Conservation (phyloP, 2,797 vertebrate genomes). For the Gobionotothen gibberifrons region DNA sequence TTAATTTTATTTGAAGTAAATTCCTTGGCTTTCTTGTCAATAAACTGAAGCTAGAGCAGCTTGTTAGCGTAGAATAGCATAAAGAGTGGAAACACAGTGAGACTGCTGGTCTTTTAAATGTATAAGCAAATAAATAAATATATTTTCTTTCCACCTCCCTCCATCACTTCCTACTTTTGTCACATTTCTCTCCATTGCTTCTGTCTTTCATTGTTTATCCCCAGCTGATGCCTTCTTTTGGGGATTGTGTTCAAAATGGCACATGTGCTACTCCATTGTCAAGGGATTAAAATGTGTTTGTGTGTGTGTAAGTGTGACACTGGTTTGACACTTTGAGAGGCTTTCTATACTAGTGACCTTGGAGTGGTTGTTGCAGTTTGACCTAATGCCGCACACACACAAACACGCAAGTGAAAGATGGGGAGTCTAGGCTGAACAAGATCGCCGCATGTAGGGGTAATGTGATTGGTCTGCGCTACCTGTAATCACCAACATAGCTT, state of each 20-base stretch:
- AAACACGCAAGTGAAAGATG: conserved; percentile 52
- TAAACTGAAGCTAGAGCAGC: background rate
- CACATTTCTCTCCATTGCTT: conserved; percentile 28
- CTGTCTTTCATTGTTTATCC: conserved; percentile 36
- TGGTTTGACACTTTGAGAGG: conserved; percentile 21
- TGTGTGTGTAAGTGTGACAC: conserved; percentile 22
- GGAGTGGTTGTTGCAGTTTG: conserved; percentile 38
- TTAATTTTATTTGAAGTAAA: background rate
- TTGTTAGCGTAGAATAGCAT: background rate
- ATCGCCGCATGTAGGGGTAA: conserved; percentile 44
- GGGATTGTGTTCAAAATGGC: conserved; percentile 45
- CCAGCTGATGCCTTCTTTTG: conserved; percentile 31
- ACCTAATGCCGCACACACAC: conserved; percentile 33
- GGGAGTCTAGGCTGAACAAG: conserved; percentile 20
- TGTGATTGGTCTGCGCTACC: conserved; percentile 55
- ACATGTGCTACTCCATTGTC: conserved; percentile 36
- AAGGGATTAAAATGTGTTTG: conserved; percentile 39
- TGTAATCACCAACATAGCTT: conserved; percentile 67
- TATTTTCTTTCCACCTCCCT: conserved; percentile 7
- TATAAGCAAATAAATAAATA: too few relatives aligned
- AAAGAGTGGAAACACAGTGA: too few relatives aligned
- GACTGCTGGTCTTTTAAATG: too few relatives aligned
- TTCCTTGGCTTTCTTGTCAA: too few relatives aligned
- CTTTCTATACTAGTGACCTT: conserved; percentile 58
- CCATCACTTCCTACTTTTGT: conserved; percentile 18